Evolutionary conservation across 1,140 invertebrate genomes (phyloP), one percentile per base, ranked within the genome.

Genomic region (Homarus americanus): DNA sequence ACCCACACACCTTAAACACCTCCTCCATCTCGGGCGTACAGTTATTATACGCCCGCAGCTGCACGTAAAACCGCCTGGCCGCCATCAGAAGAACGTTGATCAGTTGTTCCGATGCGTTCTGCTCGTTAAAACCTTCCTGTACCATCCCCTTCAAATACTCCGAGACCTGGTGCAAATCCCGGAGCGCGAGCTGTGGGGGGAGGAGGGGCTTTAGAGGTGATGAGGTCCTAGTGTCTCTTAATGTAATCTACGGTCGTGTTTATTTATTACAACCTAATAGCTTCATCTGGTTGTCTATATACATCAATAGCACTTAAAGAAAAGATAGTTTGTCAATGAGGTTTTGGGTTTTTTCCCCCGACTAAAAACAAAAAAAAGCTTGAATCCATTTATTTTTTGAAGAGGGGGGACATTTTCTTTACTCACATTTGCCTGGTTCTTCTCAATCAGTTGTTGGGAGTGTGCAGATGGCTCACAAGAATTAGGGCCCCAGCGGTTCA

Each of bases 401-500:
- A 24, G 9, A 28, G n/a, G n/a, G n/a, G n/a, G n/a, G n/a, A n/a
- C n/a, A n/a, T n/a, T 32, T 58, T 58, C 32, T n/a, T 44, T 12
- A 86, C 84, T 75, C 40, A 83, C 58, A 58, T 38, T 76, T 58
- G 69, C 36, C n/a, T 82, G 9, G 28, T 53, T 66, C 32, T 82
- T 90, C n/a, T 90, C 87, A 49, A 82, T 53, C 9, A 90, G 69
- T 12, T 28, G 7, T 32, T 82, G 79, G 12, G 80, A 82, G 20
- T 10, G 7, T 34, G 69, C 58, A n/a, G 87, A 82, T 36, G 58
- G 34, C 1, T 82, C 79, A 36, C 20, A 17, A 12, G 85, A 58
- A 36, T 63, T 49, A 2, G 12, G 49, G 12, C 85, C 85, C 34
- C 49, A 79, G 20, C 40, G 38, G 34, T 58, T 87, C 85, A 87